Percentiles rank a stretch among this genome's conserved stretches.
Evolutionary conservation across 2,888 invertebrate genomes (phyloP).

Genomic region (Phortica magna): DNA sequence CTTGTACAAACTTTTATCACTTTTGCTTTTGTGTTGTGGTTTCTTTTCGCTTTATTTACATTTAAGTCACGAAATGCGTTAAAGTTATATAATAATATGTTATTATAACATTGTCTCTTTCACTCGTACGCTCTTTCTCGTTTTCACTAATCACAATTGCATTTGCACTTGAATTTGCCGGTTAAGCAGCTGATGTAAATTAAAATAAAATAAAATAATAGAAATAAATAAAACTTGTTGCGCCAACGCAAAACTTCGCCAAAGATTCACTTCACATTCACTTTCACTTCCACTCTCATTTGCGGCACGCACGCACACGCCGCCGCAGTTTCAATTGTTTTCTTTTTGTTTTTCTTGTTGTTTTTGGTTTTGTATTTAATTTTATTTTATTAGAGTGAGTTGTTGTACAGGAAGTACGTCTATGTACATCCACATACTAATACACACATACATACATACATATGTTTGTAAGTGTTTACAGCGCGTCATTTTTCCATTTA

Average conservation of each 20-base stretch:
- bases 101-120: neutral
- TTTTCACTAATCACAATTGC: neutral
- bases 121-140: neutral
- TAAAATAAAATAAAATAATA: neutral
- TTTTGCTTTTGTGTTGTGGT: neutral
- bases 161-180: conserved; percentile 23
- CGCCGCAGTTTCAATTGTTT: neutral
- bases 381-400: conserved; percentile 41
- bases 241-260: conserved; percentile 4
- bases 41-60: neutral
- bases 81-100: conserved; percentile 5
- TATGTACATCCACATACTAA: conserved; percentile 30
- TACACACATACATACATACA: conserved; percentile 1
- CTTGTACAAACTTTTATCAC: neutral
- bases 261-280: conserved; percentile 51
- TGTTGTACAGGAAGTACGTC: conserved; percentile 56
- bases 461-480: conserved; percentile 8
- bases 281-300: conserved; percentile 60
- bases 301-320: conserved; percentile 25
- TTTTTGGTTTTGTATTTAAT: conserved; percentile 16
- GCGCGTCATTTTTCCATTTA: conserved; percentile 4
- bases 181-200: neutral
- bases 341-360: conserved; percentile 4
- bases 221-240: conserved; percentile 1
- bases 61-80: neutral